Evolutionary conservation across 2,113 vertebrate species (phyloP).

Genomic region (Zeus faber): DNA sequence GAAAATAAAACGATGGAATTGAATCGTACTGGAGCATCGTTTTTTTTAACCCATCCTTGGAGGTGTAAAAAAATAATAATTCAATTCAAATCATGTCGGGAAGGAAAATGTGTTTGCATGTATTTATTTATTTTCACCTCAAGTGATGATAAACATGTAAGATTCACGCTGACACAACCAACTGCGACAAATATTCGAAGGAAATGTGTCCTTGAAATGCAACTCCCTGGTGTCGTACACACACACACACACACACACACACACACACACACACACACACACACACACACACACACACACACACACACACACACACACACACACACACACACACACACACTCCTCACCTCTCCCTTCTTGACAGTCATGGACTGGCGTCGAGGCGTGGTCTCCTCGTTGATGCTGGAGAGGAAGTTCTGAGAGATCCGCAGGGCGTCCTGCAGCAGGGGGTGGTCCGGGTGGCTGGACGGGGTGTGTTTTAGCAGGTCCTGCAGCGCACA

Average conservation of each 20-base stretch:
- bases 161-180: no score
- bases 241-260: background rate
- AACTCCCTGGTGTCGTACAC: background rate
- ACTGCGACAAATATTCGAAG: no score
- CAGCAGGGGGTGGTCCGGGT: slow-evolving; percentile 89
- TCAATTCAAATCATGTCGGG: no score
- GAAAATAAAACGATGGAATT: no score
- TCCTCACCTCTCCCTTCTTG: slow-evolving; percentile 92
- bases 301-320: background rate
- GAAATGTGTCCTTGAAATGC: no score
- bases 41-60: no score
- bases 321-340: background rate
- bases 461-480: slow-evolving; percentile 91
- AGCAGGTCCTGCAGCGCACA: slow-evolving; percentile 83
- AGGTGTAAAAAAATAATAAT: no score
- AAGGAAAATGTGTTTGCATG: no score
- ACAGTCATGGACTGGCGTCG: slow-evolving; percentile 92
- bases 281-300: background rate
- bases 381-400: slow-evolving; percentile 95
- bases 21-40: no score
- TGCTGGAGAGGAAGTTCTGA: slow-evolving; percentile 97
- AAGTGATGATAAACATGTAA: no score
- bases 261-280: background rate
- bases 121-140: no score
- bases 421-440: slow-evolving; percentile 96